phyloP scores from a whole-genome alignment of 1,140 invertebrate genomes.

The Phymorhynchus buccinoides region DNA sequence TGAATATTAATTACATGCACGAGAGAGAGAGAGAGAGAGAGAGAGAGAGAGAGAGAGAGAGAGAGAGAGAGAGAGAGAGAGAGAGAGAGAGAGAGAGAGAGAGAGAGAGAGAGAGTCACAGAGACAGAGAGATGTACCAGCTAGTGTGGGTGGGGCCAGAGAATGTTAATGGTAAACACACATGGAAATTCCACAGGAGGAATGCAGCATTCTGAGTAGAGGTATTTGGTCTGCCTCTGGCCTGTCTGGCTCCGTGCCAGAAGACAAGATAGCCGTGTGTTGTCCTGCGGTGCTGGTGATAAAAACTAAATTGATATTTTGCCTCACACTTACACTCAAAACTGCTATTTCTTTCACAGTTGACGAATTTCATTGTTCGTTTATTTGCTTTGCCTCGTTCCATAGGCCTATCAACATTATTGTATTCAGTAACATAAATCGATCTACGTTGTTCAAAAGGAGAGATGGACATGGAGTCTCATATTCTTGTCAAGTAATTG shows the following conservation, averaged over 20 bases:
- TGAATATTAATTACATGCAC: background rate
- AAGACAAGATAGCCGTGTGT: background rate
- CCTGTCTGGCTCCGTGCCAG: background rate
- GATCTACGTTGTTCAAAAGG: too few relatives aligned
- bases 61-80: background rate
- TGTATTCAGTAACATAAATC: too few relatives aligned
- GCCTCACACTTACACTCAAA: too few relatives aligned
- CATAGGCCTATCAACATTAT: too few relatives aligned
- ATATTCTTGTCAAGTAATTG: too few relatives aligned
- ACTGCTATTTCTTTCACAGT: too few relatives aligned
- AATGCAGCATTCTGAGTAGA: background rate
- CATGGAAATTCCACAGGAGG: background rate
- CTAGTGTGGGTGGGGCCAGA: too few relatives aligned
- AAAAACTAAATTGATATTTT: background rate
- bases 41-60: conserved; percentile 15
- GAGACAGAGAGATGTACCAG: too few relatives aligned
- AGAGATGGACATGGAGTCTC: too few relatives aligned
- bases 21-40: conserved; percentile 23
- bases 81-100: background rate
- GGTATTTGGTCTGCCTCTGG: background rate
- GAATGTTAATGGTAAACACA: background rate
- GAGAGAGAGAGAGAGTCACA: background rate
- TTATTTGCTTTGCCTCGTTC: too few relatives aligned
- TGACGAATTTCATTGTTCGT: too few relatives aligned
- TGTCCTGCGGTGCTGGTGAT: background rate